These are phyloP conservation scores for Limnephilus marmoratus DNA, from an alignment of 2,888 invertebrate species.

Conservation along the genomic window DNA sequence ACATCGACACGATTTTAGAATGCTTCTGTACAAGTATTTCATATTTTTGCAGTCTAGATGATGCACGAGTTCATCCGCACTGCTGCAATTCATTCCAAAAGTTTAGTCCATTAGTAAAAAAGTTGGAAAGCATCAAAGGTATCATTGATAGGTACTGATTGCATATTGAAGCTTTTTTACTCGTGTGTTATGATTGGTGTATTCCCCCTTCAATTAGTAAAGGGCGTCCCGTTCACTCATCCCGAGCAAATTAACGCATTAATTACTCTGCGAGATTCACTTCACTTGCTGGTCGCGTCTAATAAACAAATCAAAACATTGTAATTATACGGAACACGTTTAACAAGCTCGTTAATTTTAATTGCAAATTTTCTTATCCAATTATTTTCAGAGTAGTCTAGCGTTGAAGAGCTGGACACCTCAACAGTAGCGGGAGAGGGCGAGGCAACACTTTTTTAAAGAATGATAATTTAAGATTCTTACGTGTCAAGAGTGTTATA, in stretches of 20 bases:
- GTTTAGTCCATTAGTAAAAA: background rate
- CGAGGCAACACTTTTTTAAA: background rate
- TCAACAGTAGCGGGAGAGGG: constrained; percentile 19
- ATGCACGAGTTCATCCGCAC: constrained; percentile 2
- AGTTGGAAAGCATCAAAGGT: background rate
- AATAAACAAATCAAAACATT: constrained; percentile 66
- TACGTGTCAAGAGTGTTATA: too few relatives aligned
- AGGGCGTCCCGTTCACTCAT: constrained; percentile 59
- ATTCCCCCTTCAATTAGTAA: constrained; percentile 35
- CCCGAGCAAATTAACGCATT: constrained; percentile 63
- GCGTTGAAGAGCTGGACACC: background rate
- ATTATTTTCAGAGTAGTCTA: constrained; percentile 62
- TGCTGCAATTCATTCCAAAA: background rate
- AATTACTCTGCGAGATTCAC: constrained; percentile 44
- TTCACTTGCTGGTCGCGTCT: constrained; percentile 58
- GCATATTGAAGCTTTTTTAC: background rate
- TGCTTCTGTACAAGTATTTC: background rate
- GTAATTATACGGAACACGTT: constrained; percentile 65
- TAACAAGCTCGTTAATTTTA: constrained; percentile 66
- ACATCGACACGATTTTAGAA: background rate
- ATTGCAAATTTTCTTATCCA: constrained; percentile 66
- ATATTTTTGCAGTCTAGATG: constrained; percentile 3
- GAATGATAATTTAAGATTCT: background rate
- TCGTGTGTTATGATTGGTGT: background rate
- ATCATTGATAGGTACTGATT: background rate